Base-by-base conservation (phyloP, 2,888 invertebrate genomes). In the Brachypterus glaber region DNA sequence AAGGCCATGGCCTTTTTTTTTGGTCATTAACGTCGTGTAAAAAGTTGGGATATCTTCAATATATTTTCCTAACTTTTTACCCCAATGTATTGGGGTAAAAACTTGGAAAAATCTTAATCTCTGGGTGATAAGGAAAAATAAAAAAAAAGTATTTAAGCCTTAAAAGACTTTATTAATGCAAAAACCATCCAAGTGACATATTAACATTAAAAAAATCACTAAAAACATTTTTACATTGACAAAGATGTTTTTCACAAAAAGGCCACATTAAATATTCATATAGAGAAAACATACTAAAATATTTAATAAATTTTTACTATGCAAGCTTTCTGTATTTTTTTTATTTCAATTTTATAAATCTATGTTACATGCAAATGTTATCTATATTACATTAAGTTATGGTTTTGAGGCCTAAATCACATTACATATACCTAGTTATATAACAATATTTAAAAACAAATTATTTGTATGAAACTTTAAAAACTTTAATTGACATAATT, bases 241-340 rank as follows among this genome's bases (percentile, higher is more conserved):
- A 53, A 49, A 51, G 51, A 51, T 33, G 39, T 29, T 47, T 52
- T 47, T 55, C 58, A 61, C 58, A 59, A 57, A 59, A 61, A 61
- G 60, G 61, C 62, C 62, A 63, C 61, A 63, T 62, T 61, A 56
- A 61, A 53, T 53, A 52, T 46, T 52, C 51, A 53, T 53, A 57
- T 58, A 55, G 55, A 58, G 57, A 60, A 60, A 61, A 55, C 60
- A 59, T 61, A 60, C 59, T 60, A 61, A 61, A 61, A 60, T 57
- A 58, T 57, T 54, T 56, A 54, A 57, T 58, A 60, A 59, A 60
- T 45, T 47, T 27, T 49, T n/a, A 56, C 61, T 62, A 62, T 61
- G 59, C 57, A 61, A 62, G 60, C 60, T 59, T 48, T n/a, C n/a
- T n/a, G n/a, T n/a, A n/a, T n/a, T n/a, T n/a, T n/a, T n/a, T n/a